These are phyloP conservation scores for Scaptodrosophila latifasciaeformis DNA, from an alignment of 2,888 invertebrate genomes.

Conservation along the genomic window DNA sequence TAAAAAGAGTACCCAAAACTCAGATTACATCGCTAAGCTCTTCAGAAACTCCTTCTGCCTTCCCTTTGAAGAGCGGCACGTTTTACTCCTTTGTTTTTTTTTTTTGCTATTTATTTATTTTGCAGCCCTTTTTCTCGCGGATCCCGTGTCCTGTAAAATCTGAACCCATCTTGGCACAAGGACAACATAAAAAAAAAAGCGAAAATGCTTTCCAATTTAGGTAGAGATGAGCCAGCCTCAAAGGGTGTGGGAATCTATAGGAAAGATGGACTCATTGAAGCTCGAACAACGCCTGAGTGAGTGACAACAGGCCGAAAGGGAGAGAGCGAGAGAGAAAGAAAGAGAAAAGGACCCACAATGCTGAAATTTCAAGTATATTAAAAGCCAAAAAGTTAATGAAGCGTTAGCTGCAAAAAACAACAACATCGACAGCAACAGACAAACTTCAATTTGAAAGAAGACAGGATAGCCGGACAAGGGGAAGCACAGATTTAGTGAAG, in stretches of 20 bases:
- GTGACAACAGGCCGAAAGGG: slow-evolving; percentile 45
- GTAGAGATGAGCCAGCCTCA: slow-evolving; percentile 1
- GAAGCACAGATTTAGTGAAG: slow-evolving; percentile 44
- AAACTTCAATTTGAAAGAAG: neutral
- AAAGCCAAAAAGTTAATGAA: slow-evolving; percentile 64
- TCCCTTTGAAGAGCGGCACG: neutral
- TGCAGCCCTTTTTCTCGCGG: slow-evolving; percentile 29
- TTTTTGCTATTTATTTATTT: slow-evolving; percentile 41
- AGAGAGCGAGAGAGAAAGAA: slow-evolving; percentile 11
- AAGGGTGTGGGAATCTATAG: slow-evolving; percentile 8
- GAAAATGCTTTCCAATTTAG: slow-evolving; percentile 49
- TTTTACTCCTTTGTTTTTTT: neutral
- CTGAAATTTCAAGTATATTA: slow-evolving; percentile 49
- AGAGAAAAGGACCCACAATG: slow-evolving; percentile 24
- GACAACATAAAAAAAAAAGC: slow-evolving; percentile 1
- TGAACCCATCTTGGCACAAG: too few species aligned
- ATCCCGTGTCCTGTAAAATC: too few species aligned
- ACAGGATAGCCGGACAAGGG: slow-evolving; percentile 8
- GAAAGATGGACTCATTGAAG: neutral
- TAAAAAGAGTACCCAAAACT: too few species aligned
- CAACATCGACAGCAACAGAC: slow-evolving; percentile 20
- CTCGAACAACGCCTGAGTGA: slow-evolving; percentile 26
- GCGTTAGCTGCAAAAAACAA: slow-evolving; percentile 38
- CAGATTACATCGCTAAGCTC: too few species aligned
- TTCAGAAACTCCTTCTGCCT: too few species aligned